Evolutionary conservation across 2,888 invertebrate genomes (phyloP), one percentile per base, ranked within the genome.

Genomic region (Bimastos eiseni): DNA sequence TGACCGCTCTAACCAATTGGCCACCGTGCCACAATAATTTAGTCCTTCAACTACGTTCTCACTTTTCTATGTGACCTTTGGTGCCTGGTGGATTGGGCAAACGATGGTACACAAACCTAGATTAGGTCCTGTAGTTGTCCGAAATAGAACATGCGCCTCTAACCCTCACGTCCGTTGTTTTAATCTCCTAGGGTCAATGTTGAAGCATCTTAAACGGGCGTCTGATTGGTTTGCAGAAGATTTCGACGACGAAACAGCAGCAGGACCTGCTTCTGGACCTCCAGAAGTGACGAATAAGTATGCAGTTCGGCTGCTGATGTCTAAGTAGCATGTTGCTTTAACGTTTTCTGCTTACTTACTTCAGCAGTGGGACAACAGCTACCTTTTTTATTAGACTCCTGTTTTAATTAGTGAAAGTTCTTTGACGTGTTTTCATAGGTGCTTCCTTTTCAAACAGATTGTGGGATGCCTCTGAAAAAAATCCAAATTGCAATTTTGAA

Each of bases 151-250:
- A 4, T 70, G 70, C n/a, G 70, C 70, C 70, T 70, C n/a, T 70
- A 70, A 70, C n/a, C 30, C 30, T n/a, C 30, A 13, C 70, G 70
- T 70, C 55, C 11, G n/a, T 70, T 70, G 55, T 70, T 70, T 70
- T 70, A 70, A 70, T 70, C 70, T 70, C 70, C n/a, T 37, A 86
- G 86, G 86, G 37, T 86, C 86, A 13, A 36, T 86, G 36, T 37
- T 86, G 86, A 86, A 86, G 86, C 86, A 86, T 86, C 86, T 86
- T 34, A 86, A 86, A 37, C 30, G 37, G 86, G 86, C 86, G 34
- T 86, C 86, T 86, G 86, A 86, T 86, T 86, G 86, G 86, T 37
- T 86, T 34, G 86, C 86, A 86, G 86, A 86, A 37, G 86, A 86
- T 86, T 86, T 86, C 37, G 86, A 86, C 34, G 86, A 86, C n/a